These are phyloP conservation scores for Antedon mediterranea DNA, from an alignment of 53 echinoderm and acorn worm genomes.

Conservation along the genomic window DNA sequence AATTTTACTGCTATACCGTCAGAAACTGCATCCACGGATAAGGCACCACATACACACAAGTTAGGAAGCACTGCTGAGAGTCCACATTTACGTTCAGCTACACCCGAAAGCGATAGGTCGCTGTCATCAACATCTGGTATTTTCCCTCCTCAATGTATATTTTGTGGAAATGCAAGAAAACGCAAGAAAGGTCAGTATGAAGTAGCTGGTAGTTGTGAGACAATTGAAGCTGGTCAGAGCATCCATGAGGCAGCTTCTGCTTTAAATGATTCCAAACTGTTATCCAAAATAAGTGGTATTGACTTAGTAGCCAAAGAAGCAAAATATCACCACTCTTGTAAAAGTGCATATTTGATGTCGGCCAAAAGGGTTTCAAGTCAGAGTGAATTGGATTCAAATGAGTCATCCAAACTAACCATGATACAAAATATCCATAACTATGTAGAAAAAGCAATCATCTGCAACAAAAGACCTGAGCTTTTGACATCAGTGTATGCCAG, in stretches of 20 bases:
- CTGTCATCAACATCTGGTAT: no score
- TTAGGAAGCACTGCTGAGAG: no score
- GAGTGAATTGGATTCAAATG: neutral
- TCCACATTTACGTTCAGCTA: constrained; percentile 3
- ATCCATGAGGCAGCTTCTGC: neutral
- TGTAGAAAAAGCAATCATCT: no score
- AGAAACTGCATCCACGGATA: no score
- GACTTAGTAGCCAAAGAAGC: constrained; percentile 17
- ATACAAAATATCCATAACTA: neutral
- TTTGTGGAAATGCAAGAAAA: no score
- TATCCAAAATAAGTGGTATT: constrained; percentile 2
- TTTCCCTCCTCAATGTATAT: no score
- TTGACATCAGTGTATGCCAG: constrained; percentile 4
- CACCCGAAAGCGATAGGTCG: no score
- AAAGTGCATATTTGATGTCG: constrained; percentile 1
- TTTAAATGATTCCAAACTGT: constrained; percentile 2
- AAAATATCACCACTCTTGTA: constrained; percentile 9
- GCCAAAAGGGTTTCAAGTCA: neutral
- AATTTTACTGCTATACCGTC: no score
- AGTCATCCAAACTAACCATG: neutral
- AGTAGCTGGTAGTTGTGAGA: no score
- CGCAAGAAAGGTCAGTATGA: no score
- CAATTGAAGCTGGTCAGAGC: no score
- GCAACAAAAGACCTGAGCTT: neutral
- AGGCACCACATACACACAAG: no score